These are phyloP conservation scores for Chaetodon auriga DNA, from an alignment of 2,113 vertebrate genomes.

Conservation along the genomic window DNA sequence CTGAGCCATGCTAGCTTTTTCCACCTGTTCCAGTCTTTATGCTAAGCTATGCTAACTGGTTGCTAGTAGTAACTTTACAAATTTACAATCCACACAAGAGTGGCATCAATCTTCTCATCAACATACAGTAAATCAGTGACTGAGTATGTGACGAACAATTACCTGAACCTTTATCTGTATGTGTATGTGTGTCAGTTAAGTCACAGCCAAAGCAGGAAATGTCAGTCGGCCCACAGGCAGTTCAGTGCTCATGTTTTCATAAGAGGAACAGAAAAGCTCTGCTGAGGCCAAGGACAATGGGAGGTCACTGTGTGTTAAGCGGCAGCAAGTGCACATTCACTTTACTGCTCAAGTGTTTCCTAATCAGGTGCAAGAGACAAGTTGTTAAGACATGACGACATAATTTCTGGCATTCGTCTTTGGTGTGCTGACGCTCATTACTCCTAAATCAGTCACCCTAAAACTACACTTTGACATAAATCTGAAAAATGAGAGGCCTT, in stretches of 20 bases:
- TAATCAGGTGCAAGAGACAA: constrained; percentile 28
- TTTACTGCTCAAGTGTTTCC: constrained; percentile 40
- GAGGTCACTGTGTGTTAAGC: constrained; percentile 51
- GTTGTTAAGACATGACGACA: neutral
- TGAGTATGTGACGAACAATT: neutral
- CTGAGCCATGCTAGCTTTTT: neutral
- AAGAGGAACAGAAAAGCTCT: constrained; percentile 33
- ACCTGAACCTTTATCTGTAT: neutral
- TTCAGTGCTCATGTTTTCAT: constrained; percentile 40
- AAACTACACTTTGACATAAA: constrained; percentile 8
- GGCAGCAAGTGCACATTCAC: constrained; percentile 27
- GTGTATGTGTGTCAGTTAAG: constrained; percentile 5
- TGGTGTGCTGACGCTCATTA: constrained; percentile 3
- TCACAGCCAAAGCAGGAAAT: constrained; percentile 20
- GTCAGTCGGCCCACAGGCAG: constrained; percentile 11
- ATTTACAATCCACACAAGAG: neutral
- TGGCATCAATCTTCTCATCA: neutral
- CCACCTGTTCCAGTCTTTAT: neutral
- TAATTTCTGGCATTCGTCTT: constrained; percentile 10
- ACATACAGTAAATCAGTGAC: neutral
- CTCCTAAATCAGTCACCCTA: constrained; percentile 5
- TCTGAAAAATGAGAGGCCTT: constrained; percentile 8
- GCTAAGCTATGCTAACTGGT: neutral
- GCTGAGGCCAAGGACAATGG: constrained; percentile 44
- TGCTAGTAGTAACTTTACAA: neutral